These are phyloP conservation scores for Clarias macrocephalus DNA, from an alignment of 2,113 vertebrate species.

Conservation along the genomic window DNA sequence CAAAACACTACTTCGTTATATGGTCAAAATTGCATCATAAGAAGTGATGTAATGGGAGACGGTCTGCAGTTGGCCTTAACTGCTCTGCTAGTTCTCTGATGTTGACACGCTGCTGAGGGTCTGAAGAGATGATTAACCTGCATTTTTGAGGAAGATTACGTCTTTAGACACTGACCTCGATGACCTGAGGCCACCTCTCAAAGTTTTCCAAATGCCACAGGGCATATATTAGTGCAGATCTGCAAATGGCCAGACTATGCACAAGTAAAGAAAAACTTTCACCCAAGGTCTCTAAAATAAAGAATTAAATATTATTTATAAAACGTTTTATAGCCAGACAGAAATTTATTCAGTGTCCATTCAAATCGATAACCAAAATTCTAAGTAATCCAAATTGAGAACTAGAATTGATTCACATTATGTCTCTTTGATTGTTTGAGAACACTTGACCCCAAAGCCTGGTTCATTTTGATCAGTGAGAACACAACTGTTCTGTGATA, in stretches of 20 bases:
- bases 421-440: too few species aligned
- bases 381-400: neutral
- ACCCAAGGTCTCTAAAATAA: neutral
- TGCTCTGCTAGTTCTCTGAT: neutral
- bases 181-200: constrained; percentile 56
- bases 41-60: neutral
- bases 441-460: too few species aligned
- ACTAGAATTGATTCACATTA: too few species aligned
- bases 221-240: constrained; percentile 1
- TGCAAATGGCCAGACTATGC: neutral
- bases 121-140: neutral
- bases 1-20: neutral
- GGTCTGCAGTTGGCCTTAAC: neutral
- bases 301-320: neutral
- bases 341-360: neutral
- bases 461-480: too few species aligned
- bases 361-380: neutral
- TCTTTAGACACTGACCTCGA: constrained; percentile 64
- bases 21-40: neutral
- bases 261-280: neutral
- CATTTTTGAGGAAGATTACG: constrained; percentile 24
- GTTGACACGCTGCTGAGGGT: neutral
- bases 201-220: constrained; percentile 6
- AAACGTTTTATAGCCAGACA: neutral
- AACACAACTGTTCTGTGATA: too few species aligned